Evolutionary conservation across 2,113 vertebrate species (phyloP).

Genomic region (Propithecus coquereli): DNA sequence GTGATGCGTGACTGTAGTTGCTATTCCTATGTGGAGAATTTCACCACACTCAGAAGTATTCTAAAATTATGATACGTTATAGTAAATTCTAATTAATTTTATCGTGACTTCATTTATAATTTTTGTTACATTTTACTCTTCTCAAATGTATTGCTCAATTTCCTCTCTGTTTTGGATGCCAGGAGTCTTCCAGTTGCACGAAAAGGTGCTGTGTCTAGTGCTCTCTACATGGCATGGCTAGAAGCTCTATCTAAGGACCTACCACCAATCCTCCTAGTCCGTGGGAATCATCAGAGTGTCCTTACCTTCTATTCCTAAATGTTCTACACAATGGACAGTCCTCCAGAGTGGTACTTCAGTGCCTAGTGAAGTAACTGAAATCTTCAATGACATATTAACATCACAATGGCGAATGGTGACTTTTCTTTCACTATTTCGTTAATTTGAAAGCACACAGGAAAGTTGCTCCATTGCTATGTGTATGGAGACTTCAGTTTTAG

Average conservation of each 20-base stretch:
- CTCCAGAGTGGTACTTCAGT: conserved; percentile 79
- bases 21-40: neutral
- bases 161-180: conserved; percentile 25
- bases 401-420: conserved; percentile 83
- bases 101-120: neutral
- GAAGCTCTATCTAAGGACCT: conserved; percentile 95
- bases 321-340: conserved; percentile 50
- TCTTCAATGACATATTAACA: conserved; percentile 73
- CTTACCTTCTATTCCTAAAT: conserved; percentile 98
- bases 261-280: conserved; percentile 94
- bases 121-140: neutral
- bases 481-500: conserved; percentile 82
- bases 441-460: conserved; percentile 87
- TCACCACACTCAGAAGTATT: neutral
- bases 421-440: conserved; percentile 84
- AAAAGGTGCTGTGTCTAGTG: conserved; percentile 95
- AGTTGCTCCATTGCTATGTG: conserved; percentile 80
- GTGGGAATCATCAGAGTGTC: conserved; percentile 99
- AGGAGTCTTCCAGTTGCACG: conserved; percentile 98
- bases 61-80: neutral
- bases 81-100: neutral
- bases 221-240: conserved; percentile 98
- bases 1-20: neutral
- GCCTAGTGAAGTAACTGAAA: conserved; percentile 76
- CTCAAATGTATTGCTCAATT: neutral